Evolutionary conservation across 2,888 invertebrate genomes (phyloP), one percentile per base, ranked within the genome.

Genomic region (Erynnis tages): DNA sequence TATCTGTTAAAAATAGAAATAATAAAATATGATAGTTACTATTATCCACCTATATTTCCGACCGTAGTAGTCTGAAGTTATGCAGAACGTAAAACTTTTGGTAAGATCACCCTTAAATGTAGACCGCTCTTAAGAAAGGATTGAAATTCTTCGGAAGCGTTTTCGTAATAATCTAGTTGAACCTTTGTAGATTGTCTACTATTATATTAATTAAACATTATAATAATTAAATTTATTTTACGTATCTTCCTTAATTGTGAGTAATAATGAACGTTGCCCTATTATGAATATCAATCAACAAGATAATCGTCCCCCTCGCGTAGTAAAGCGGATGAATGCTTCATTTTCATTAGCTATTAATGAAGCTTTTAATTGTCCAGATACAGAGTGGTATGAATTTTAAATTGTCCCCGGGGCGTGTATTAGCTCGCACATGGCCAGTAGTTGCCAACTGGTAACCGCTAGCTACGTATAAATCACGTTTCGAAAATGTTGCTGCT

Each of bases 341-440:
- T 59, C 57, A 58, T 56, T 59, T 60, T 64, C 56, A 71, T 71
- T 66, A 49, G 32, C 38, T 41, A 73, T 72, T 73, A 67, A 73
- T 71, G 72, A 68, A 65, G 58, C 60, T 61, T 67, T 67, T 72
- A 74, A 72, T 72, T 68, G 70, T 63, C 60, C 59, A 57, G 59
- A 56, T 63, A 63, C 61, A 62, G 55, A 40, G 40, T 48, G 54
- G 57, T 54, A 68, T 66, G 60, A 59, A 68, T 69, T 65, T 66
- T 63, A 62, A 63, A 68, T 61, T 58, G 59, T 60, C 66, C 55
- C 66, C n/a, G 17, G 64, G 63, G 65, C 40, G 53, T 54, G 41
- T 37, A 49, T 57, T 66, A 56, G 59, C 25, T 32, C 8, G 29
- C 32, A 40, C 19, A 34, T 34, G 40, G 21, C 8, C 29, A 7